Percentiles rank a stretch among this genome's conserved stretches.
These are phyloP conservation scores for Thecocarcelia acutangulata DNA, from an alignment of 2,888 invertebrate genomes.

Conservation along the genomic window DNA sequence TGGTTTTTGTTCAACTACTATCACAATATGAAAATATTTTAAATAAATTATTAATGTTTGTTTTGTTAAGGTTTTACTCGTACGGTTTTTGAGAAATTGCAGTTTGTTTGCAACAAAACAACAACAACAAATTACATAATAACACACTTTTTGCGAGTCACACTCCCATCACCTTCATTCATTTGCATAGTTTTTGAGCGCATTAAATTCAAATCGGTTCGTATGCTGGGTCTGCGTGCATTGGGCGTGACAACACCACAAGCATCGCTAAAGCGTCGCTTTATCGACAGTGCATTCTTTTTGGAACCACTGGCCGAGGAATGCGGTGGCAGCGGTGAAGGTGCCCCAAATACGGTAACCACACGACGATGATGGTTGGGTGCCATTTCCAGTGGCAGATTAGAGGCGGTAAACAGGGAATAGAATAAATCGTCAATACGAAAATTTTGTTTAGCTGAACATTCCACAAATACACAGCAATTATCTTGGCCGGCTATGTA, in stretches of 20 bases:
- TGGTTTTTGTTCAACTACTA: conserved; percentile 58
- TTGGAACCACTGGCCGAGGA: conserved; percentile 86
- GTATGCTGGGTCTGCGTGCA: conserved; percentile 91
- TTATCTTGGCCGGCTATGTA: conserved; percentile 90
- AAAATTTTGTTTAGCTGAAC: conserved; percentile 90
- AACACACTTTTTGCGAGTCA: conserved; percentile 76
- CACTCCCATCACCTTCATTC: conserved; percentile 84
- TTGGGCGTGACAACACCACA: conserved; percentile 95
- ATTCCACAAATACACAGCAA: conserved; percentile 90
- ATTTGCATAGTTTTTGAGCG: conserved; percentile 90
- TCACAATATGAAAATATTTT: conserved; percentile 65
- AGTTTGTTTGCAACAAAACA: neutral
- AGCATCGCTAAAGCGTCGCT: conserved; percentile 91
- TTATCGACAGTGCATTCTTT: conserved; percentile 90
- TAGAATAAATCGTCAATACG: conserved; percentile 92
- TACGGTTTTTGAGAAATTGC: neutral
- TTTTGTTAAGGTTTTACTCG: conserved; percentile 5
- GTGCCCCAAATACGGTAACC: conserved; percentile 88
- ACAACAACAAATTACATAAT: conserved; percentile 73
- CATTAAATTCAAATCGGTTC: conserved; percentile 94
- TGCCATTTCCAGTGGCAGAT: conserved; percentile 93
- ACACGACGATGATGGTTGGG: conserved; percentile 92
- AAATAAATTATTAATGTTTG: conserved; percentile 19
- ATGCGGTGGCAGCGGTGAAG: conserved; percentile 88
- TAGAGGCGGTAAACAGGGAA: conserved; percentile 90